Conservation (phyloP, 2,797 vertebrate genomes). For the Rhinogobio ventralis region DNA sequence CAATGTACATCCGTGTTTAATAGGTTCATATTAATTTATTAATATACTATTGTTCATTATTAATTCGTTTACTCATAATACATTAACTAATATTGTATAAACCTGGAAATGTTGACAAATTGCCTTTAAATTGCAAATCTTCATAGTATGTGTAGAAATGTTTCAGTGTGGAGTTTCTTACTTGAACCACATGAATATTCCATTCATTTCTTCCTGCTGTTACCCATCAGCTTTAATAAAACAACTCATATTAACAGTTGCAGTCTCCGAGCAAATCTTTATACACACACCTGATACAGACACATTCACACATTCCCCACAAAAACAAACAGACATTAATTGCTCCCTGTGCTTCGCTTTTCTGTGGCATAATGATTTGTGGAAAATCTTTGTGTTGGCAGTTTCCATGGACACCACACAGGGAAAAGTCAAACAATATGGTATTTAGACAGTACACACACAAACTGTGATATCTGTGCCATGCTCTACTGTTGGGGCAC, state of each 20-base stretch:
- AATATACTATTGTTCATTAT: not conserved
- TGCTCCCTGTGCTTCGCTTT: not conserved
- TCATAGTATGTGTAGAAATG: not conserved
- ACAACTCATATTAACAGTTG: not conserved
- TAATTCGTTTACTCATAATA: not conserved
- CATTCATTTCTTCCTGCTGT: not conserved
- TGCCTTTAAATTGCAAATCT: not conserved
- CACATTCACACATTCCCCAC: not conserved
- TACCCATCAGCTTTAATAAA: not conserved
- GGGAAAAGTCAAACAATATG: conserved; percentile 55
- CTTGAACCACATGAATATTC: not conserved
- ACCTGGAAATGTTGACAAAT: not conserved
- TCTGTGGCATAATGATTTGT: conserved; percentile 33
- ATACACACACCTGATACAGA: not conserved
- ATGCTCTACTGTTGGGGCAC: conserved; percentile 46
- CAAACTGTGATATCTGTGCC: conserved; percentile 26
- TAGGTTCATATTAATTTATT: not conserved
- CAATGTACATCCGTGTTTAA: not conserved
- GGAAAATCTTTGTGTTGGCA: conserved; percentile 27
- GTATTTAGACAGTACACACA: conserved; percentile 38
- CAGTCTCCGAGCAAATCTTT: not conserved
- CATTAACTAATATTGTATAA: not conserved
- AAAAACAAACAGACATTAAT: conserved; percentile 32
- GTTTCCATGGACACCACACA: conserved; percentile 72
- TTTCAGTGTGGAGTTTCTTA: not conserved